A percentile compares a stretch with the other conserved stretches of the same genome.
These are phyloP conservation scores for Vidua macroura DNA, from an alignment of 2,113 vertebrate species.

Conservation along the genomic window DNA sequence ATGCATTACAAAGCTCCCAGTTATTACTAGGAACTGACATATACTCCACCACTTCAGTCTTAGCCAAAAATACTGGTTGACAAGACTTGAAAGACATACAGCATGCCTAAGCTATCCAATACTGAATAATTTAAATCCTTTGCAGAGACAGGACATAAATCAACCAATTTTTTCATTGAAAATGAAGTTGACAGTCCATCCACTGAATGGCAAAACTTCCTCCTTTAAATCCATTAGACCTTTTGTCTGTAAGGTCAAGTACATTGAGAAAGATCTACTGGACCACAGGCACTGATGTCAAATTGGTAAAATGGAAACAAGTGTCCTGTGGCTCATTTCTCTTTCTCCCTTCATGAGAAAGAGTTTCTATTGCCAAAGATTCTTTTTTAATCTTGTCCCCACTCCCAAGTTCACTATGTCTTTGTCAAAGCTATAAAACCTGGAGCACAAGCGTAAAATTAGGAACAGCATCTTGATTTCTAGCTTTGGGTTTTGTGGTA, in stretches of 20 bases:
- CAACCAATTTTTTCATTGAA: conserved; percentile 50
- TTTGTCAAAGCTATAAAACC: not conserved
- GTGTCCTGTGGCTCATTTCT: conserved; percentile 18
- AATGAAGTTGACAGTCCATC: conserved; percentile 9
- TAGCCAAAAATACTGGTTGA: conserved; percentile 49
- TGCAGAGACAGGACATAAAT: conserved; percentile 54
- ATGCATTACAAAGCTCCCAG: not conserved
- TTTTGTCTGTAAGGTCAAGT: conserved; percentile 60
- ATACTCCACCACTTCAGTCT: not conserved
- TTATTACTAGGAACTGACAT: not conserved
- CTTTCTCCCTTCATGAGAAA: not conserved
- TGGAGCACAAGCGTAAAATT: not conserved
- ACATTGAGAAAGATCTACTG: conserved; percentile 20
- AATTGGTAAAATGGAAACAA: conserved; percentile 45
- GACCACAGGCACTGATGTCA: conserved; percentile 1
- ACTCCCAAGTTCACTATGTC: not conserved
- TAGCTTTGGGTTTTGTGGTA: not conserved
- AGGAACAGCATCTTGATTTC: not conserved
- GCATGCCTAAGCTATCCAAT: conserved; percentile 6
- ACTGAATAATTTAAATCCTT: conserved; percentile 61
- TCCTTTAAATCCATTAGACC: conserved; percentile 45
- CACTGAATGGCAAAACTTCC: conserved; percentile 46
- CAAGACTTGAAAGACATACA: conserved; percentile 56
- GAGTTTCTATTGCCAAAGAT: not conserved
- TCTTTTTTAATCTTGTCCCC: not conserved